Evolutionary conservation across 2,797 vertebrate genomes (phyloP).

Genomic region (Danio kyathit): DNA sequence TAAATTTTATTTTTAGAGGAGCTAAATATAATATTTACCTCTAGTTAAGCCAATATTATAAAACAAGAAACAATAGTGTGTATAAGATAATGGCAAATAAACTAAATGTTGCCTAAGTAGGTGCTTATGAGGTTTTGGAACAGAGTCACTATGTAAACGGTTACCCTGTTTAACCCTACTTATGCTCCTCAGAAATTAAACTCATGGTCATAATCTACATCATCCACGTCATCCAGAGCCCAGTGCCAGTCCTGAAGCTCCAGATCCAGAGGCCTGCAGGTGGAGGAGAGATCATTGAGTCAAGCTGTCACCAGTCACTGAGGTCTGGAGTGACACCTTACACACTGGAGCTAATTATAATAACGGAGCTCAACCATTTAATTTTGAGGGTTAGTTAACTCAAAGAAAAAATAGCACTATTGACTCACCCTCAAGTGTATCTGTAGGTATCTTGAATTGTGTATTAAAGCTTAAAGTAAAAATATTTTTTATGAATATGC

Average conservation of each 20-base stretch:
- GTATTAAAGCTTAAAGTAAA: too few species aligned
- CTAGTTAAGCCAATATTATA: neutral
- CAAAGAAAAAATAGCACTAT: too few species aligned
- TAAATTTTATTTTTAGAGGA: too few species aligned
- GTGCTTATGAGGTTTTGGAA: conserved; percentile 20
- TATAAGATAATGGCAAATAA: neutral
- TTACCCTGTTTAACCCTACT: conserved; percentile 70
- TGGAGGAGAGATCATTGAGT: conserved; percentile 77
- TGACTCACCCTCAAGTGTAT: too few species aligned
- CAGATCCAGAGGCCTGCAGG: conserved; percentile 92
- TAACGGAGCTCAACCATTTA: neutral
- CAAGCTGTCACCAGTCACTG: conserved; percentile 1
- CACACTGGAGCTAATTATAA: neutral
- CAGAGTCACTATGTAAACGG: conserved; percentile 69
- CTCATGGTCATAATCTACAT: conserved; percentile 89
- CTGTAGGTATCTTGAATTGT: neutral
- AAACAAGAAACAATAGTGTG: neutral
- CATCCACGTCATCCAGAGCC: conserved; percentile 94
- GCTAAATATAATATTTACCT: too few species aligned
- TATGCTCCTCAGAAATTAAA: conserved; percentile 93
- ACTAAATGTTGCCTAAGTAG: neutral
- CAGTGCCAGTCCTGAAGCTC: conserved; percentile 96
- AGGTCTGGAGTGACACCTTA: neutral
- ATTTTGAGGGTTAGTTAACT: too few species aligned
- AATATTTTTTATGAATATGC: too few species aligned